A percentile compares a stretch with the other conserved stretches of the same genome.
Conservation (phyloP, 2,113 vertebrate species). For the Coptodon rendalli region DNA sequence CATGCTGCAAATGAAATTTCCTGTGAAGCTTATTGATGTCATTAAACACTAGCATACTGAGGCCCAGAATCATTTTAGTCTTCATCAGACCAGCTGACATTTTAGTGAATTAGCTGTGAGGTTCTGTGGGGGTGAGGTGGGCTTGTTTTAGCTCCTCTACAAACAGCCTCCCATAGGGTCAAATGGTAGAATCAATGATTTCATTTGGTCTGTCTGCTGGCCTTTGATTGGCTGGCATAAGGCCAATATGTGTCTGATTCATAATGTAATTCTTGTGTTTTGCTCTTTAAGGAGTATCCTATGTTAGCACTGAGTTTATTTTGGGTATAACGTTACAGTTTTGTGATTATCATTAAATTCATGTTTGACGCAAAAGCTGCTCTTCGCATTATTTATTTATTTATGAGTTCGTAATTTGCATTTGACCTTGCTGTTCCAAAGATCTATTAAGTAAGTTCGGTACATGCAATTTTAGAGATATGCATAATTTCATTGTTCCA, state of each 20-base stretch:
- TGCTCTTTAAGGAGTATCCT: constrained; percentile 54
- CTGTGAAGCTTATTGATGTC: constrained; percentile 79
- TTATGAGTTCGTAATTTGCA: background rate
- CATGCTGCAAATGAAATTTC: constrained; percentile 77
- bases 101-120: constrained; percentile 76
- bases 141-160: constrained; percentile 61
- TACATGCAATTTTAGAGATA: background rate
- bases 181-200: constrained; percentile 74
- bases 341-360: constrained; percentile 24
- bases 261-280: constrained; percentile 19
- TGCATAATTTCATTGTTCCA: background rate
- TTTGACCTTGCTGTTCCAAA: constrained; percentile 2
- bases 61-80: constrained; percentile 77
- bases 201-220: constrained; percentile 69
- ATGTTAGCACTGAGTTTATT: constrained; percentile 56
- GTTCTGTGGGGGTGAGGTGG: constrained; percentile 28
- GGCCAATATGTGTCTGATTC: constrained; percentile 58
- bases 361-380: background rate
- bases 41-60: constrained; percentile 80
- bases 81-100: constrained; percentile 77
- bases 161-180: constrained; percentile 45
- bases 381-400: background rate
- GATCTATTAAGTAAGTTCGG: background rate
- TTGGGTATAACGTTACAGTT: background rate
- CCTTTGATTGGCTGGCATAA: constrained; percentile 69